Conservation (phyloP, 2,113 vertebrate genomes). For the Callaeas wilsoni region DNA sequence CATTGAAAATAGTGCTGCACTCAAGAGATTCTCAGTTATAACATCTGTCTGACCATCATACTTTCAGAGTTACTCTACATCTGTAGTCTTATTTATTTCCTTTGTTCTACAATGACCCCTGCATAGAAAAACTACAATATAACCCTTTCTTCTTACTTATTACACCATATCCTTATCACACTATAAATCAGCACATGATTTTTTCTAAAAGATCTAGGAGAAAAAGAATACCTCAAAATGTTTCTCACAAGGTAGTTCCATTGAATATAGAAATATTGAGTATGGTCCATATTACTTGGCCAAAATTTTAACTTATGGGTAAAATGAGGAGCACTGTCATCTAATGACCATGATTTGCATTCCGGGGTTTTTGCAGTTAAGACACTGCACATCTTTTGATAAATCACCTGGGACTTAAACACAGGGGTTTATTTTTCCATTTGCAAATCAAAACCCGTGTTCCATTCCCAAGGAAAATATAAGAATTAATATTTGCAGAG, state of each 20-base stretch:
- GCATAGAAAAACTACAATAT: background rate
- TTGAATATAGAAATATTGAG: background rate
- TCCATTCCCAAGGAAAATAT: background rate
- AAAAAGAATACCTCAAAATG: too few species aligned
- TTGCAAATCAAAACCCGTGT: accelerated
- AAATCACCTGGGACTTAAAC: background rate
- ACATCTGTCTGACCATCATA: background rate
- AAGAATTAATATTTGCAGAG: background rate
- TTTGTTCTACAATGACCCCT: background rate
- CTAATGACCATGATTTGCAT: background rate
- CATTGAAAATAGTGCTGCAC: background rate
- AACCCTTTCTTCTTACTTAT: background rate
- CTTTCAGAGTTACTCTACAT: background rate
- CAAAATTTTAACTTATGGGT: background rate
- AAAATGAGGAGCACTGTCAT: background rate
- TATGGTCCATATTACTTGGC: background rate
- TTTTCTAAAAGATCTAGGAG: background rate
- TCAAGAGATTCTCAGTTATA: background rate
- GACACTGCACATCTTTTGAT: accelerated
- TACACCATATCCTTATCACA: background rate
- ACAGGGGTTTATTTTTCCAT: background rate
- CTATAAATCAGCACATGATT: background rate
- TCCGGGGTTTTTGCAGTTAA: background rate
- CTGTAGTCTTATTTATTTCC: background rate
- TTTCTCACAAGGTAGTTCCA: background rate